Conservation (phyloP, 2,888 invertebrate species). For the Ichneumon xanthorius region DNA sequence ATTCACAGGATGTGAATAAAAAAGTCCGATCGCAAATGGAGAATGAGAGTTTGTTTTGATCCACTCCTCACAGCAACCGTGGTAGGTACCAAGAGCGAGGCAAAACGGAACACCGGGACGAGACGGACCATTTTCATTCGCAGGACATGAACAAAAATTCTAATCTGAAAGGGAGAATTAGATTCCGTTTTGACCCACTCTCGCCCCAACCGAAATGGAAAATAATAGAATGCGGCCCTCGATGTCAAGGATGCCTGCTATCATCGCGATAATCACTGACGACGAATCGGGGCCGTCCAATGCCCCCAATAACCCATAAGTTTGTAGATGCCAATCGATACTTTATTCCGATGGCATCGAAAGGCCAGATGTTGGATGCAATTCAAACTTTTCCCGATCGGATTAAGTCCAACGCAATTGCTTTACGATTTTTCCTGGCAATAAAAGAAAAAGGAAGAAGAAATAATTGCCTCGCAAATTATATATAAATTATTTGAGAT, state of each 20-base stretch:
- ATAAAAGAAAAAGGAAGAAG: neutral
- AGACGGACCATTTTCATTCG: neutral
- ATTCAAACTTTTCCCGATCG: conserved; percentile 16
- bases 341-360: conserved; percentile 42
- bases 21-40: neutral
- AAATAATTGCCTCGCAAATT: neutral
- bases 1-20: neutral
- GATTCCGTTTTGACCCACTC: neutral
- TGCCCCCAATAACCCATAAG: conserved; percentile 13
- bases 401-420: neutral
- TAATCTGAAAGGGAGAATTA: no score
- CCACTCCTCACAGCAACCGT: neutral
- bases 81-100: no score
- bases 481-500: conserved; percentile 1
- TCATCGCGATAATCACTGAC: conserved; percentile 13
- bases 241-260: neutral
- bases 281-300: neutral
- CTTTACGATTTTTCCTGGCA: neutral
- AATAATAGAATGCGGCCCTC: neutral
- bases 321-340: conserved; percentile 29
- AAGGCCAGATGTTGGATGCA: conserved; percentile 57
- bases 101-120: no score
- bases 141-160: neutral
- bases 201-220: neutral
- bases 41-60: neutral